Evolutionary conservation across 2,888 invertebrate species (phyloP), one percentile per base, ranked within the genome.

Genomic region (Escarpia spicata): DNA sequence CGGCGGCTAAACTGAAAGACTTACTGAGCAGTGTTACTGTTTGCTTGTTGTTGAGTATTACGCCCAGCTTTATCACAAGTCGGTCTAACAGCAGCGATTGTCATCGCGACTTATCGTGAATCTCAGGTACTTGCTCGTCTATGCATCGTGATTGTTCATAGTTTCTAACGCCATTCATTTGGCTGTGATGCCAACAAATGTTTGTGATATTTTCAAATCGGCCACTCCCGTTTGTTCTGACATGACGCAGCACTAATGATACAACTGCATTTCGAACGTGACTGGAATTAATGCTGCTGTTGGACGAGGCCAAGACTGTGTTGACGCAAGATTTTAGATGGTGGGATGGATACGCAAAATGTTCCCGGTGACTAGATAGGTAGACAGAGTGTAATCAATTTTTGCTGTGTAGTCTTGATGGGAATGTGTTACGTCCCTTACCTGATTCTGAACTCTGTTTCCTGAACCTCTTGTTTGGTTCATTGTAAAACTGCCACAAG

Each of bases 71-170:
- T 9, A 52, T 52, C 52, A 52, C 52, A 52, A 52, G 52, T 52
- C 52, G 15, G 52, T 52, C 52, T 45, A 52, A 9, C 9, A 15
- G 52, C 52, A 52, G 9, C 52, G 52, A 52, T 15, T 52, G 52
- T 75, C 75, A 75, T 26, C 26, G n/a, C 75, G n/a, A 75, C 26
- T 75, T n/a, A 75, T 19, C 19, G 75, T 75, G 75, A 75, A 75
- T 75, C 75, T 75, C 75, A 75, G 75, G 75, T 75, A 75, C 75
- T 6, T 75, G 75, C 26, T 75, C 75, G n/a, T 75, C 75, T 75
- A 75, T 75, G 75, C 75, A 75, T 75, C 75, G 75, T n/a, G 75
- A 26, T 75, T 75, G 75, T 75, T 75, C 75, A 75, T 19, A 75
- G 19, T 75, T 75, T 75, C 75, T n/a, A n/a, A 75, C 6, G n/a